Base-by-base conservation (phyloP, 2,797 vertebrate species). In the Sciurus carolinensis region DNA sequence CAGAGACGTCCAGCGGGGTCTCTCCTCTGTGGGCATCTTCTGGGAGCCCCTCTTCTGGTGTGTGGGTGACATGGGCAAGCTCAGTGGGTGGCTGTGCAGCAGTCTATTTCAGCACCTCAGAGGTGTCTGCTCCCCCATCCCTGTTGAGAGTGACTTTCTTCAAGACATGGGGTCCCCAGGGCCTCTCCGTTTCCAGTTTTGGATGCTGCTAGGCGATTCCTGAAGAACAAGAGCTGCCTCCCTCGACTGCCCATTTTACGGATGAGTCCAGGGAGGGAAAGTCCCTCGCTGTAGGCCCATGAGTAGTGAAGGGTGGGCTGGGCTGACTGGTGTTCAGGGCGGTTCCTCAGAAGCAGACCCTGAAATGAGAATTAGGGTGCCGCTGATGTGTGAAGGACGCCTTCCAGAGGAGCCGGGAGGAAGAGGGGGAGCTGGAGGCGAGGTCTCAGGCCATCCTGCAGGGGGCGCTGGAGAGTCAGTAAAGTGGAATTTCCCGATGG, bases 81-180 rank as follows among this genome's bases (percentile, higher is more conserved):
- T 4, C 0, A 6, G 36, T 13, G 11, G 71, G 5, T 0, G 0
- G 64, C 42, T 54, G 77, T 69, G 30, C 4, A 5, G 30, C 10
- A 66, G 62, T 30, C 11, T 30, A 12, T 66, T 30, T 10, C 12
- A 15, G 33, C 1, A 0, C 42, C 62, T 64, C 8, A 7, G 64
- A 44, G 57, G 36, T 0, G 1, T 33, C 71, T 4, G 24, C n/a
- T 17, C 15, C 26, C 50, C 76, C 4, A 4, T 4, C 81, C 30
- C 36, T 2, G 2, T 10, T 0, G 8, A 15, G 2, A 0, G 50
- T 1, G 24, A 47, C 79, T 66, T 50, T 57, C 77, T 57, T 50
- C 52, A 66, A 42, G 72, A 39, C 12, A 1, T 1, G 1, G n/a
- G 52, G 26, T 4, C 7, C 59, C 57, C 30, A 15, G 1, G 1